Evolutionary conservation across 2,888 invertebrate species (phyloP), one percentile per base, ranked within the genome.

Genomic region (Entomobrya proxima): DNA sequence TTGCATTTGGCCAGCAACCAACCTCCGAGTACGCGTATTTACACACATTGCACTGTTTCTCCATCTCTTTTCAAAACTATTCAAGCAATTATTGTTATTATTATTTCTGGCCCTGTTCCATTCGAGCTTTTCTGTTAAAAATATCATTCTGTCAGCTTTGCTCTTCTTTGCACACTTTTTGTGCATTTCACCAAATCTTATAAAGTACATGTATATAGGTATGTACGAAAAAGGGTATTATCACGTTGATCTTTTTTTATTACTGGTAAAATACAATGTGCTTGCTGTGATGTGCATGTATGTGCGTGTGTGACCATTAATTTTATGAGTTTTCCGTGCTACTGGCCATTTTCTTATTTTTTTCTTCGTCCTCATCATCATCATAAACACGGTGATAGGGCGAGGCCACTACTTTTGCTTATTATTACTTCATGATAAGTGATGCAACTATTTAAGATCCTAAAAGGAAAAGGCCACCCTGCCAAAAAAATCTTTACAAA

Each of bases 251-350:
- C 79, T 11, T 47, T 79, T 64, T 79, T 79, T 79, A 79, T 79
- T 69, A 64, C 55, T 30, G 5, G 2, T 67, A 69, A 67, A 7
- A 44, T 69, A 72, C 24, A 64, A 74, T 35, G 52, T 81, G 69
- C 58, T 55, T 75, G 64, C 37, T 61, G 37, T 64, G 64, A 55
- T 52, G 35, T 47, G 72, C 27, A 64, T 5, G 18, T 81, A 32
- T 85, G 85, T 85, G 85, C 85, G 85, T 85, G 85, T 85, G 85
- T 86, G 86, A 79, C 87, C 87, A 87, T 87, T 87, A 87, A 78
- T 87, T 87, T 87, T 87, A 87, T 87, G 85, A 86, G 81, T 77
- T 86, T 87, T 87, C 86, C 85, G 87, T 86, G 87, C 87, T 87
- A 87, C 87, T 87, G 87, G 82, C 83, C 78, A 82, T 79, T 78